Base-by-base conservation (phyloP, 2,888 invertebrate species). In the Diaperis boleti region DNA sequence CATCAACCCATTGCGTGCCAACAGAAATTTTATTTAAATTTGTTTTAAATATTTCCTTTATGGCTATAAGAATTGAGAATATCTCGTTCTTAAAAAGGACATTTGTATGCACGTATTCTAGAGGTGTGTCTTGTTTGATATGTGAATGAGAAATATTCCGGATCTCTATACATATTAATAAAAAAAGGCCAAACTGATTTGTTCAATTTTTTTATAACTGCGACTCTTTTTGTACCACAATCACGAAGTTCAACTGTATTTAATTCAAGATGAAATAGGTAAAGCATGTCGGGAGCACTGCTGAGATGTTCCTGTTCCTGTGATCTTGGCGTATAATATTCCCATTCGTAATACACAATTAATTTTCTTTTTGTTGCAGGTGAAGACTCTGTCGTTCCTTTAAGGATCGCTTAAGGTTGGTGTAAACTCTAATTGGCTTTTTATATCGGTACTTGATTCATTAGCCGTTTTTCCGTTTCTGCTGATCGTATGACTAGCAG, bases 291-390 rank as follows among this genome's bases (percentile, higher is more conserved):
- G n/a, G 29, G 26, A 15, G 22, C 26, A 29, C 29, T 14, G 42
- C 20, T 42, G 15, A 37, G 18, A 37, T 15, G 11, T 14, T 33
- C 37, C 31, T 18, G 35, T 37, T 35, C 7, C 17, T 22, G 10
- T 39, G 37, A 52, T 37, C 52, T 2, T 52, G 13, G 39, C 26
- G 26, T 26, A 52, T 52, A 52, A 52, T 52, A 37, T 6, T 20
- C 11, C 39, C 15, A 41, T 39, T 52, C 20, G 52, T 52, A 41
- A 37, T 52, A 41, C 37, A 15, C 29, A 22, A 26, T 47, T 42
- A 42, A 47, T 52, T 52, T 20, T n/a, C 26, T 52, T 52, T 52
- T 39, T 52, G 54, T 54, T 54, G 3, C 54, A 54, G 42, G 41
- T 54, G 31, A 41, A 42, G 41, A 7, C 3, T 33, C 7, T 31